Conservation (phyloP, 2,888 invertebrate genomes). For the Rhynchonema sp. region DNA sequence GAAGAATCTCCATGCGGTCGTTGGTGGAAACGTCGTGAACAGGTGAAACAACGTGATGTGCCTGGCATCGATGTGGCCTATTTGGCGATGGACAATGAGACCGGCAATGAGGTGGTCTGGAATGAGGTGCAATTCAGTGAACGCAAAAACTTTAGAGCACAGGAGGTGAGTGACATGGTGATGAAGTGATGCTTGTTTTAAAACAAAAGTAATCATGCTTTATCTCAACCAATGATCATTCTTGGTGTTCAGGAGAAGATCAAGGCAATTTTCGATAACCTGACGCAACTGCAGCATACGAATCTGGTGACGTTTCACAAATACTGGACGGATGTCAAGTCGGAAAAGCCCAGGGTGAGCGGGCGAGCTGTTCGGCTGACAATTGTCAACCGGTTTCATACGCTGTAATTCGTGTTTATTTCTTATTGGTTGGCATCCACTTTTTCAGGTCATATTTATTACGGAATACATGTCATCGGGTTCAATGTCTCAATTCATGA, state of each 20-base stretch:
- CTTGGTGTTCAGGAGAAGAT: constrained; percentile 53
- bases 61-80: constrained; percentile 98
- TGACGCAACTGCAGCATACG: constrained; percentile 87
- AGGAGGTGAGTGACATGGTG: constrained; percentile 42
- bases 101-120: constrained; percentile 76
- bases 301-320: constrained; percentile 99
- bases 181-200: not conserved
- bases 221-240: not conserved
- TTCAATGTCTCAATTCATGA: constrained; percentile 93
- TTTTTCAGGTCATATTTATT: constrained; percentile 94
- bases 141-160: constrained; percentile 85
- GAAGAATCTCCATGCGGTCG: constrained; percentile 98
- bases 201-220: not conserved
- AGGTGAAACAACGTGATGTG: constrained; percentile 95
- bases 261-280: constrained; percentile 87
- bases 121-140: constrained; percentile 98
- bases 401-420: no score
- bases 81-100: constrained; percentile 98
- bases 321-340: constrained; percentile 95
- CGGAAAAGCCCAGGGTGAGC: constrained; percentile 71
- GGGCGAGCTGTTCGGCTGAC: not conserved
- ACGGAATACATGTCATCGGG: constrained; percentile 99
- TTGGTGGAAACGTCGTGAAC: constrained; percentile 94
- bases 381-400: no score
- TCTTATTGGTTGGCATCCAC: no score